Percentiles rank a stretch among this genome's conserved stretches.
Conservation (phyloP, 2,113 vertebrate genomes). For the Scatophagus argus region DNA sequence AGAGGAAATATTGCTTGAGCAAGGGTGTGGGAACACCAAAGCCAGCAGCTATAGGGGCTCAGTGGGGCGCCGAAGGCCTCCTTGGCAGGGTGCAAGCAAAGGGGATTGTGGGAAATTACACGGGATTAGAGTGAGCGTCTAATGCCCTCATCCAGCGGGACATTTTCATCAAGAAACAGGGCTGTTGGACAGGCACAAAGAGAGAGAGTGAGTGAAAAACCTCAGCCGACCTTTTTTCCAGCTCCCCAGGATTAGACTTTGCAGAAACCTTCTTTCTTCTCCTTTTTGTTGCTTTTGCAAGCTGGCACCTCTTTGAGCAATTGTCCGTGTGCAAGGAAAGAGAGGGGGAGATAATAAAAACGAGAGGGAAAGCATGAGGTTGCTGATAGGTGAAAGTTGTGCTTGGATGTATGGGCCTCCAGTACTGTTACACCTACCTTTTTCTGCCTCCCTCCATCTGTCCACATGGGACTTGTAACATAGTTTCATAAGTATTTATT, state of each 20-base stretch:
- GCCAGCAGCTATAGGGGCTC: slow-evolving; percentile 74
- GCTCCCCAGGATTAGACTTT: slow-evolving; percentile 66
- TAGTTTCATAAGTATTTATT: too few species aligned
- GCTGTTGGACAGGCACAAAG: slow-evolving; percentile 68
- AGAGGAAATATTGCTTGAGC: slow-evolving; percentile 70
- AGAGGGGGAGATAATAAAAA: slow-evolving; percentile 40
- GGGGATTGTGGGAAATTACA: slow-evolving; percentile 86
- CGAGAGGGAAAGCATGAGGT: slow-evolving; percentile 38
- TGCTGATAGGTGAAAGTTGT: slow-evolving; percentile 42
- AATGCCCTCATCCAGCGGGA: slow-evolving; percentile 80
- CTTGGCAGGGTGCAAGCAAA: slow-evolving; percentile 83
- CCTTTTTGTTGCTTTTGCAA: slow-evolving; percentile 65
- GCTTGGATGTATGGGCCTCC: slow-evolving; percentile 34
- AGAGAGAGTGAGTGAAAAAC: slow-evolving; percentile 55
- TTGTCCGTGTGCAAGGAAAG: slow-evolving; percentile 35
- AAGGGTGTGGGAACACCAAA: slow-evolving; percentile 81
- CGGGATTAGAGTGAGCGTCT: slow-evolving; percentile 81
- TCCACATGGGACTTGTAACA: slow-evolving; percentile 22
- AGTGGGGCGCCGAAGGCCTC: slow-evolving; percentile 76
- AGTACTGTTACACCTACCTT: background rate
- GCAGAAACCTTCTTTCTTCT: slow-evolving; percentile 67
- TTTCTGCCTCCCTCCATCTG: background rate
- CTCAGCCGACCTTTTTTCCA: slow-evolving; percentile 63
- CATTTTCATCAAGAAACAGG: slow-evolving; percentile 82
- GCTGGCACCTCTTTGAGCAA: slow-evolving; percentile 49